Conservation (phyloP, 2,113 vertebrate species). For the Chloroceryle aenea region DNA sequence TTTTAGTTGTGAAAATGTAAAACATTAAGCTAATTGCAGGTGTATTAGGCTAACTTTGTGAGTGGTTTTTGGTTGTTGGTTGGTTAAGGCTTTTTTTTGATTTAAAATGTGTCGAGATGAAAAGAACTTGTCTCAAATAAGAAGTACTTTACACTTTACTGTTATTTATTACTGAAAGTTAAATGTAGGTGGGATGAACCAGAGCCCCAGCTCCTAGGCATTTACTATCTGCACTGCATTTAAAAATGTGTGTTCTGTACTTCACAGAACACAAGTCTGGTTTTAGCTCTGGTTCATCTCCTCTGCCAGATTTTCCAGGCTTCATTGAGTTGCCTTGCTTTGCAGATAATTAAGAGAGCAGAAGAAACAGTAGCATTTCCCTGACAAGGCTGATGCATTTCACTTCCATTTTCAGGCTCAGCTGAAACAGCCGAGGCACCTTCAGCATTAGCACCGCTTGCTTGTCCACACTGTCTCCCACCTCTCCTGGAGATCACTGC, state of each 20-base stretch:
- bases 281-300: not conserved
- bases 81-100: not conserved
- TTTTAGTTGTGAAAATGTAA: not conserved
- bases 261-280: not conserved
- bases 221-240: not conserved
- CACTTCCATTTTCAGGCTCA: not conserved
- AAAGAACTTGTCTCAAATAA: not conserved
- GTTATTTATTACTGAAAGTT: not conserved
- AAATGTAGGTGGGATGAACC: not conserved
- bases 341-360: fast-evolving
- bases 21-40: not conserved
- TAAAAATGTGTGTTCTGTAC: not conserved
- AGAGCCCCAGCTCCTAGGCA: not conserved
- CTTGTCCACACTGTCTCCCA: not conserved
- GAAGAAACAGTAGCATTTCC: not conserved
- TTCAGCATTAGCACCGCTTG: not conserved
- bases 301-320: not conserved
- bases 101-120: not conserved
- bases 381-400: not conserved
- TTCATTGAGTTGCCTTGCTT: not conserved
- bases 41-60: not conserved
- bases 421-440: not conserved
- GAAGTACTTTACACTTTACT: not conserved
- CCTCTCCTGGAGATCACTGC: not conserved
- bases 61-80: not conserved